A percentile compares a stretch with the other conserved stretches of the same genome.
Conservation (phyloP, 2,888 invertebrate genomes). For the Acanthococcus lagerstroemiae region DNA sequence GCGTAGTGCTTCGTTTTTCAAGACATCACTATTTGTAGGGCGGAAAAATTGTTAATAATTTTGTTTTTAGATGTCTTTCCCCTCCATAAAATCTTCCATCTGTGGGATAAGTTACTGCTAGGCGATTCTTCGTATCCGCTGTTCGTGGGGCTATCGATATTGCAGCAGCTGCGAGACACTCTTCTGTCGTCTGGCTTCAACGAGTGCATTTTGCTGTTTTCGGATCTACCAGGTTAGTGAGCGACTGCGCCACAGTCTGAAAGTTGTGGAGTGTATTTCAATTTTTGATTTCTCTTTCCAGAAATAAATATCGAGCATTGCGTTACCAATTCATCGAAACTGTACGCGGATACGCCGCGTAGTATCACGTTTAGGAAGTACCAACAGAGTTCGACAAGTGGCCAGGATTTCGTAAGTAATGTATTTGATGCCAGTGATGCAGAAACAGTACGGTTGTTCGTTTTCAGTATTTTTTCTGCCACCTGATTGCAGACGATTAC, state of each 20-base stretch:
- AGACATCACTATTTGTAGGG: too few relatives aligned
- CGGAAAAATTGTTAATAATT: too few relatives aligned
- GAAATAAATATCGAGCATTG: conserved; percentile 92
- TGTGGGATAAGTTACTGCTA: conserved; percentile 93
- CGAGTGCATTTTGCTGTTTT: conserved; percentile 94
- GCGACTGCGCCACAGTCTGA: neutral
- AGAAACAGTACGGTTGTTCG: neutral
- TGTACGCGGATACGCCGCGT: conserved; percentile 74
- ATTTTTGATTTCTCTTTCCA: neutral
- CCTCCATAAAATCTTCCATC: conserved; percentile 89
- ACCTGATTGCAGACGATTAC: neutral
- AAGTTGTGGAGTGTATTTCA: neutral
- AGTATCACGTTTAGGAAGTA: conserved; percentile 80
- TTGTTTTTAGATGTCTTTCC: conserved; percentile 98
- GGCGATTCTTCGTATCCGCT: conserved; percentile 89
- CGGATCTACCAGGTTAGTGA: conserved; percentile 73
- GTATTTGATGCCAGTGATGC: neutral
- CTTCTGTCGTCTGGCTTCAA: conserved; percentile 88
- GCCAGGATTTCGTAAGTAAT: conserved; percentile 20
- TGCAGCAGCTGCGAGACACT: conserved; percentile 74
- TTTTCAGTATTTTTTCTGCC: neutral
- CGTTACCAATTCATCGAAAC: conserved; percentile 75
- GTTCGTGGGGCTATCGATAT: conserved; percentile 85
- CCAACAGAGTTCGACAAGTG: conserved; percentile 44
- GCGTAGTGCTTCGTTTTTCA: too few relatives aligned